Conservation (phyloP, 2,797 vertebrate genomes). For the Antennarius maculatus region DNA sequence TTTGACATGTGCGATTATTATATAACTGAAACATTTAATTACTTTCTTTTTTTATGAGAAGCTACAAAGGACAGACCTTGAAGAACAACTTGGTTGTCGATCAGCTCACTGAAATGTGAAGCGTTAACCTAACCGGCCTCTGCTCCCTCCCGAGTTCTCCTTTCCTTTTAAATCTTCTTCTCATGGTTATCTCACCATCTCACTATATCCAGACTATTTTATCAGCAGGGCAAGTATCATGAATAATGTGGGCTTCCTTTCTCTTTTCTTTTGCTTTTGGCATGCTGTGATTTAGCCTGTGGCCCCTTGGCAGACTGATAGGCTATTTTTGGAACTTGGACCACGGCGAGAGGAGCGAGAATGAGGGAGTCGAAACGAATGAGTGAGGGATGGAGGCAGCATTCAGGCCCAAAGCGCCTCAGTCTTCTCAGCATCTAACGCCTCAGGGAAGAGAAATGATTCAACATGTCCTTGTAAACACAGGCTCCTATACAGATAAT, state of each 20-base stretch:
- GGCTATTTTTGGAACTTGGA: constrained; percentile 75
- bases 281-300: constrained; percentile 73
- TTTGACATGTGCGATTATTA: constrained; percentile 19
- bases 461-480: constrained; percentile 59
- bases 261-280: constrained; percentile 45
- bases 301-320: constrained; percentile 61
- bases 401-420: constrained; percentile 60
- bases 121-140: constrained; percentile 40
- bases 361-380: constrained; percentile 43
- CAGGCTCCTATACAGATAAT: constrained; percentile 50
- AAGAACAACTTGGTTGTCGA: constrained; percentile 27
- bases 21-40: constrained; percentile 24
- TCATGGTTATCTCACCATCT: constrained; percentile 43
- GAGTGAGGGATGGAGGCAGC: constrained; percentile 33
- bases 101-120: constrained; percentile 54
- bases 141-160: constrained; percentile 38
- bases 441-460: constrained; percentile 62
- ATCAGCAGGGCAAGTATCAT: constrained; percentile 51
- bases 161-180: constrained; percentile 29
- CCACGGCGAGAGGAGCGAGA: constrained; percentile 54
- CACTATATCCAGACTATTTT: constrained; percentile 41
- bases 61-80: constrained; percentile 46
- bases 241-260: constrained; percentile 70
- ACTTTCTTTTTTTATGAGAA: constrained; percentile 31
- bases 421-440: constrained; percentile 52